A percentile compares a stretch with the other conserved stretches of the same genome.
These are phyloP conservation scores for Trochalopteron elliotii DNA, from an alignment of 2,113 vertebrate species.

Conservation along the genomic window DNA sequence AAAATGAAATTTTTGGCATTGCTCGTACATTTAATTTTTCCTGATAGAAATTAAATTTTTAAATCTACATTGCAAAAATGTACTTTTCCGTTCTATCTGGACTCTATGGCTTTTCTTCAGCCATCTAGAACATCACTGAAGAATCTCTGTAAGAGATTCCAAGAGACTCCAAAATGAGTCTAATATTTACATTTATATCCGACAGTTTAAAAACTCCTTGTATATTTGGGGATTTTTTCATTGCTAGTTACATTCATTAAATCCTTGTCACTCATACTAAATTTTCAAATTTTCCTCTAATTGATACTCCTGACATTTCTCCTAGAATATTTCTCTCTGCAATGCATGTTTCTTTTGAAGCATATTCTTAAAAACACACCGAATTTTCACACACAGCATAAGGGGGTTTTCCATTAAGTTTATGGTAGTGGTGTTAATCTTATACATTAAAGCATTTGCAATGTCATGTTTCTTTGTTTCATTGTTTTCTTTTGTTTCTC, in stretches of 20 bases:
- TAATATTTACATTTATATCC: not conserved
- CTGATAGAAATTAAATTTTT: not conserved
- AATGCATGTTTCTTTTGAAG: not conserved
- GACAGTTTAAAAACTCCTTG: not conserved
- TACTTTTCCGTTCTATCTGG: not conserved
- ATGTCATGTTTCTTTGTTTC: not conserved
- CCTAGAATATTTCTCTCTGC: not conserved
- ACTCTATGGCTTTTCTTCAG: not conserved
- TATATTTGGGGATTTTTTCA: not conserved
- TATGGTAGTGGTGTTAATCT: not conserved
- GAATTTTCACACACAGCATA: not conserved
- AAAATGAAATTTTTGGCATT: not conserved
- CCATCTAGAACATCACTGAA: not conserved
- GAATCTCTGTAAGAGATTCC: not conserved
- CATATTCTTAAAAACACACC: not conserved
- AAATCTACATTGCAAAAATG: not conserved
- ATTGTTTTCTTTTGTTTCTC: not conserved
- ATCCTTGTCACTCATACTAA: not conserved
- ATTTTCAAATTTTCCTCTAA: not conserved
- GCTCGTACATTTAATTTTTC: not conserved
- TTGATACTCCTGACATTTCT: not conserved
- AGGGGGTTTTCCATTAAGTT: not conserved
- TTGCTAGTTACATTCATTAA: not conserved
- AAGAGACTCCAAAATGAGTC: not conserved
- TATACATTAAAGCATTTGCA: not conserved